Conservation (phyloP, 2,888 invertebrate genomes). For the Kuschelorhynchus macadamiae region DNA sequence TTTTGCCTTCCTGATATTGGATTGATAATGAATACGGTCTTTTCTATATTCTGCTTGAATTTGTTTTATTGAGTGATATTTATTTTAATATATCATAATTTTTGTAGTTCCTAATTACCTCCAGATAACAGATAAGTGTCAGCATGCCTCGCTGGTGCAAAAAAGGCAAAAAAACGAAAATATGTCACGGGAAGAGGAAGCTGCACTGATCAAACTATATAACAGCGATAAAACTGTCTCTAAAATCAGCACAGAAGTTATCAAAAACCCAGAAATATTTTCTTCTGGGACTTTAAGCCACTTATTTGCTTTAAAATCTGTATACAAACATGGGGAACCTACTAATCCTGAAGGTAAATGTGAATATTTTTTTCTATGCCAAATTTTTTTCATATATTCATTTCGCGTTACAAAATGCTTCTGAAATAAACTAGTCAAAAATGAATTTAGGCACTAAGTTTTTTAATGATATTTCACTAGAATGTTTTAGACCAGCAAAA, state of each 20-base stretch:
- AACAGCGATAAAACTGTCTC: constrained; percentile 51
- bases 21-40: no score
- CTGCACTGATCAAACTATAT: constrained; percentile 61
- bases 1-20: no score
- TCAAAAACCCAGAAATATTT: constrained; percentile 68
- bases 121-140: constrained; percentile 70
- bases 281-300: constrained; percentile 77
- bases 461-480: no score
- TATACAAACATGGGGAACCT: constrained; percentile 74
- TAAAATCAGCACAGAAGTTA: constrained; percentile 31
- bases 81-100: not conserved
- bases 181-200: constrained; percentile 56
- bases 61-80: no score
- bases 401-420: no score
- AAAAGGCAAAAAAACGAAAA: constrained; percentile 52
- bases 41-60: no score
- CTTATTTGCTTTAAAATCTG: constrained; percentile 77
- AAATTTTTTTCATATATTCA: no score
- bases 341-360: constrained; percentile 70
- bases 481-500: no score
- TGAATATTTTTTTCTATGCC: no score
- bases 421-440: no score
- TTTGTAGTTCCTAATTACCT: constrained; percentile 62
- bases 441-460: no score
- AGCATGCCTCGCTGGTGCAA: constrained; percentile 61